Conservation (phyloP, 2,113 vertebrate species). For the Microcebus griseorufus region DNA sequence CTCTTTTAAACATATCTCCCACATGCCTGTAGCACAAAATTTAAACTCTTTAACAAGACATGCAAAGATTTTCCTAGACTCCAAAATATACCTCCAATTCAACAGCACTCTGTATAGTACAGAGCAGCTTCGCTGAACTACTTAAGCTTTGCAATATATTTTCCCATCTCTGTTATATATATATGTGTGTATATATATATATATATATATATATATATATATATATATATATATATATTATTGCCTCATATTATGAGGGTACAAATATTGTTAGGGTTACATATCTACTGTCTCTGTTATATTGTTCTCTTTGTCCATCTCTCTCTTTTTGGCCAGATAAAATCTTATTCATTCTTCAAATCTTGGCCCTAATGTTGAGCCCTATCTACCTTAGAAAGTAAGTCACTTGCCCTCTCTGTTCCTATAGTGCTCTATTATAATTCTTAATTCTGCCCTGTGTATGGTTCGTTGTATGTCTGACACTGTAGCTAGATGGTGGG, state of each 20-base stretch:
- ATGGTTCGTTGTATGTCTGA: neutral
- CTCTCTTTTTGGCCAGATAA: neutral
- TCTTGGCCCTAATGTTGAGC: neutral
- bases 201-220: no score
- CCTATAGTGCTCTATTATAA: neutral
- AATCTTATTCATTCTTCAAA: neutral
- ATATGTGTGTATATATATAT: no score
- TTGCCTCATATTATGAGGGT: no score
- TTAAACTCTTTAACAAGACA: constrained; percentile 18
- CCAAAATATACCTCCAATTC: neutral
- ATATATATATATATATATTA: no score
- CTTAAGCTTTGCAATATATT: neutral
- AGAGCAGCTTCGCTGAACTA: neutral
- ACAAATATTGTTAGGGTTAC: no score
- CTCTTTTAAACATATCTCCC: neutral
- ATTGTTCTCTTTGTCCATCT: neutral
- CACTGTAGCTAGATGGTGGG: neutral
- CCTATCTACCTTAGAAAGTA: neutral
- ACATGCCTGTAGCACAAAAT: neutral
- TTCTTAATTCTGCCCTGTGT: neutral
- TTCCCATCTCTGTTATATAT: neutral
- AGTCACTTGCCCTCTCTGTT: neutral
- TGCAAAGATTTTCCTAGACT: neutral
- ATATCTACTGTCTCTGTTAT: neutral
- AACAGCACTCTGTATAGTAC: accelerated